phyloP scores from a whole-genome alignment of 2,113 vertebrate species.

The Stomatorhinus ivindoensis region DNA sequence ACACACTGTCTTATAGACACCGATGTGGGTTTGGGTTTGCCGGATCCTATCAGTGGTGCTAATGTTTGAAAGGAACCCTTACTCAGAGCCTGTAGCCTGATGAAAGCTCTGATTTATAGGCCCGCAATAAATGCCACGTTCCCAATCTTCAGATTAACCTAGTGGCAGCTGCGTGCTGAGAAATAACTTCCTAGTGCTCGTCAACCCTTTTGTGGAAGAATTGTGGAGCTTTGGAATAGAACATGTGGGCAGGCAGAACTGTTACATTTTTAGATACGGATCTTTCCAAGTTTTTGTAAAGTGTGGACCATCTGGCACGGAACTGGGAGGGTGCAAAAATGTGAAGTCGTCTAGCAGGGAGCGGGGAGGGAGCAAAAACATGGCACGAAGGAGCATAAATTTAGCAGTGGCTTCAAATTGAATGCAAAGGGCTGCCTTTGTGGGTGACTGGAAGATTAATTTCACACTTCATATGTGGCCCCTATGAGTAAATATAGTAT shows the following conservation, averaged over 20 bases:
- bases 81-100: neutral
- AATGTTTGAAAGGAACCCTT: neutral
- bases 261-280: neutral
- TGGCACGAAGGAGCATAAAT: neutral
- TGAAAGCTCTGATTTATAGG: conserved; percentile 13
- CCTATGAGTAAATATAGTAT: neutral
- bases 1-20: neutral
- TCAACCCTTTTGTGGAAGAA: neutral
- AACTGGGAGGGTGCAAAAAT: neutral
- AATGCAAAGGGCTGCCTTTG: neutral
- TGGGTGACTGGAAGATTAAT: neutral
- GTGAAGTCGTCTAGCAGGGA: neutral
- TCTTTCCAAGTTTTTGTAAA: neutral
- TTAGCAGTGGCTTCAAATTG: neutral
- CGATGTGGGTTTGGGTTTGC: neutral
- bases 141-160: conserved; percentile 1
- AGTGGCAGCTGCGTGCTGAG: neutral
- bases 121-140: neutral
- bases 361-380: neutral
- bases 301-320: neutral
- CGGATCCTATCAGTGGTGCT: neutral
- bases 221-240: neutral
- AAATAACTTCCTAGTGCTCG: neutral
- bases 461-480: neutral
- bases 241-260: neutral